These are phyloP conservation scores for Chrosomus eos DNA, from an alignment of 2,797 vertebrate species.

Conservation along the genomic window DNA sequence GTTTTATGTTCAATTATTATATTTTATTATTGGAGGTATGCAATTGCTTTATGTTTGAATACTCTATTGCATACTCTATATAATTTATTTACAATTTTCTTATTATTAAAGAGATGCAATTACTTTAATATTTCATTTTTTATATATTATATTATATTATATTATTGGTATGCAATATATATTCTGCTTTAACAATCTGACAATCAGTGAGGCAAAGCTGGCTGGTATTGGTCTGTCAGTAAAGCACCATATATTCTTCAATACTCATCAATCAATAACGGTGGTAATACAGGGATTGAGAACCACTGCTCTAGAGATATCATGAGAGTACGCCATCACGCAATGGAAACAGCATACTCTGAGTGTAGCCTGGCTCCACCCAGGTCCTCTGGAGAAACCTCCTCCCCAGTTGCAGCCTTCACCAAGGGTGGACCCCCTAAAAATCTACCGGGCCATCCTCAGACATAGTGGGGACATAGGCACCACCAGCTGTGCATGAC, in stretches of 20 bases:
- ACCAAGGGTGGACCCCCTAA: constrained; percentile 87
- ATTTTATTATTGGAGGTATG: not conserved
- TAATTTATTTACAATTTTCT: not conserved
- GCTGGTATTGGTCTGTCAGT: not conserved
- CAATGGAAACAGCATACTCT: constrained; percentile 68
- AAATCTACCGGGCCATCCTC: constrained; percentile 86
- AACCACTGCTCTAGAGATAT: not conserved
- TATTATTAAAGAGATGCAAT: not conserved
- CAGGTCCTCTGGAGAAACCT: constrained; percentile 84
- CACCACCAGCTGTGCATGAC: constrained; percentile 87
- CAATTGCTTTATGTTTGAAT: too few species aligned
- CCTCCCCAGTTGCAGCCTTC: constrained; percentile 90
- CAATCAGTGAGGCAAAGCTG: not conserved
- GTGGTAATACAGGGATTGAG: too few species aligned
- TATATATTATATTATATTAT: not conserved
- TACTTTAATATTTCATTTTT: not conserved
- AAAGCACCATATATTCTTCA: not conserved
- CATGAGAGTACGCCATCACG: not conserved
- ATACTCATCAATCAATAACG: not conserved
- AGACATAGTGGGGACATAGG: constrained; percentile 86
- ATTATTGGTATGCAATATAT: not conserved
- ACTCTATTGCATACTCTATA: too few species aligned
- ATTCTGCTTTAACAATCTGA: not conserved
- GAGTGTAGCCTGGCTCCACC: constrained; percentile 87
- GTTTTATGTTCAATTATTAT: not conserved